phyloP scores from a whole-genome alignment of 1,140 invertebrate species.

The Colletes latitarsis region DNA sequence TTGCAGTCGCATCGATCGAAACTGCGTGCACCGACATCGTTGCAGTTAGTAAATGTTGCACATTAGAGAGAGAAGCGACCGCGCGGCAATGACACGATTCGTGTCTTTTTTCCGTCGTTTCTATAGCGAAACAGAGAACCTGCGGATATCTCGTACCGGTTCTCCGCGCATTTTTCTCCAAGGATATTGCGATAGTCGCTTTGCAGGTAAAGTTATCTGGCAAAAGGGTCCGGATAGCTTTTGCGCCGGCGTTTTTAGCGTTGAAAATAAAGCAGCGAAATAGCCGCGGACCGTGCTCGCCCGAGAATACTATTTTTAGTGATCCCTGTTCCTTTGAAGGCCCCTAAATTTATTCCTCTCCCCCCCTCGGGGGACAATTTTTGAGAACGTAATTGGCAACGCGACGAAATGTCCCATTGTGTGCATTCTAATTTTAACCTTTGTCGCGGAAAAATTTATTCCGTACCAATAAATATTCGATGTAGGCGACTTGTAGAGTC shows the following conservation, averaged over 20 bases:
- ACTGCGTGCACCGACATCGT: neutral
- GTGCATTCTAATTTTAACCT: no score
- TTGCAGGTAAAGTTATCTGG: neutral
- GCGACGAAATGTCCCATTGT: neutral
- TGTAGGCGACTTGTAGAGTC: no score
- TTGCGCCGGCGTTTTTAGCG: conserved; percentile 7
- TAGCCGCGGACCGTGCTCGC: neutral
- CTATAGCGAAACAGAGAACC: neutral
- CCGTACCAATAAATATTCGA: no score
- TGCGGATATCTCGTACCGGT: neutral
- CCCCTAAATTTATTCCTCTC: neutral
- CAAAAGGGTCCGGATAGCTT: neutral
- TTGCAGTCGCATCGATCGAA: conserved; percentile 13
- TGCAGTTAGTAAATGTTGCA: conserved; percentile 4
- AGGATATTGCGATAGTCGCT: neutral
- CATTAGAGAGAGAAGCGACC: neutral
- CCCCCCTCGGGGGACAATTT: neutral
- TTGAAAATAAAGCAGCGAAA: conserved; percentile 18
- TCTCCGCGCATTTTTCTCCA: neutral
- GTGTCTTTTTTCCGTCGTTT: neutral
- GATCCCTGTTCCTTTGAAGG: conserved; percentile 29
- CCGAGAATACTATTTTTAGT: conserved; percentile 34
- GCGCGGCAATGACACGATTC: conserved; percentile 25
- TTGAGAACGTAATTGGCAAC: neutral
- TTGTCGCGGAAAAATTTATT: neutral